A percentile compares a stretch with the other conserved stretches of the same genome.
These are phyloP conservation scores for Protonemura montana DNA, from an alignment of 2,888 invertebrate species.

Conservation along the genomic window DNA sequence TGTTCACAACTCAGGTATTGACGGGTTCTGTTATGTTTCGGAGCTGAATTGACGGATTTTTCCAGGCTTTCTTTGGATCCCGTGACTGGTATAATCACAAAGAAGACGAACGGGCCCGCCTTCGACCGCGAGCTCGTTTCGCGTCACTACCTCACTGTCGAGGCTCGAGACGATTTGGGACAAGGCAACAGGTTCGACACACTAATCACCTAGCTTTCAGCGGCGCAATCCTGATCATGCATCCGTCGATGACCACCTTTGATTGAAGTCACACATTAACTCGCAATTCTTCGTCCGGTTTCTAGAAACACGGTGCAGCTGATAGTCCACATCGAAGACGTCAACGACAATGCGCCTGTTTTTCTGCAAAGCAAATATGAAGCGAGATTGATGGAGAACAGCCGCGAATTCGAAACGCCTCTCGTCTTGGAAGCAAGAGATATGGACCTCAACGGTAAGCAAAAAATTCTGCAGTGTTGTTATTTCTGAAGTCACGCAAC, in stretches of 20 bases:
- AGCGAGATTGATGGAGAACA: conserved; percentile 84
- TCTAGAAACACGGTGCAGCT: conserved; percentile 78
- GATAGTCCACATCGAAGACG: conserved; percentile 82
- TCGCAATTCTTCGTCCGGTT: not conserved
- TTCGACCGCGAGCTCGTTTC: conserved; percentile 88
- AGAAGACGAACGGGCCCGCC: conserved; percentile 75
- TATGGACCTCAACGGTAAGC: conserved; percentile 79
- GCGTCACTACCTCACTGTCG: conserved; percentile 85
- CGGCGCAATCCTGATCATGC: not conserved
- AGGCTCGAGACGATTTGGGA: conserved; percentile 88
- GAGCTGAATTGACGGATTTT: conserved; percentile 50
- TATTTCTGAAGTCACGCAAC: too few species aligned
- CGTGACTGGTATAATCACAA: conserved; percentile 83
- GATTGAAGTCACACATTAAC: not conserved
- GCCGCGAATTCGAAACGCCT: conserved; percentile 76
- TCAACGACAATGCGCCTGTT: conserved; percentile 89
- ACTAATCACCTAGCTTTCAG: too few species aligned
- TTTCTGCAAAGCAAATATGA: conserved; percentile 86
- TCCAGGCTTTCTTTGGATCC: conserved; percentile 79
- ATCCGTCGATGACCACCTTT: not conserved
- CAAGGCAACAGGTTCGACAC: conserved; percentile 71
- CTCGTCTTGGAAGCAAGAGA: conserved; percentile 83
- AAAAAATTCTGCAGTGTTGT: too few species aligned
- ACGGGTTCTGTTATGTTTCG: not conserved
- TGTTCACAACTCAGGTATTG: not conserved